Conservation (phyloP, 2,797 vertebrate genomes). For the Chanos chanos region DNA sequence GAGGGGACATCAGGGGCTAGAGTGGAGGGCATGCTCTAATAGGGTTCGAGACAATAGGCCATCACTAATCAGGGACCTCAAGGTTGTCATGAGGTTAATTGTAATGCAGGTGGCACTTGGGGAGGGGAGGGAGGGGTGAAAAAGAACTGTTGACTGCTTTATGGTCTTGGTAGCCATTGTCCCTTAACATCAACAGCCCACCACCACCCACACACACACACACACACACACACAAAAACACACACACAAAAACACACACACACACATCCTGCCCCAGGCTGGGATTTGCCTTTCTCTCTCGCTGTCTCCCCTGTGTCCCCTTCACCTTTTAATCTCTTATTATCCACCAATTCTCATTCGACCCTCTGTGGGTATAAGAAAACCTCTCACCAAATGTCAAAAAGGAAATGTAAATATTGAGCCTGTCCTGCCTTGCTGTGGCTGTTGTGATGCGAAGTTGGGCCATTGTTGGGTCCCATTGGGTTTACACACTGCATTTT, state of each 20-base stretch:
- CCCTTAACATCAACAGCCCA: constrained; percentile 84
- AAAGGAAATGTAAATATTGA: constrained; percentile 80
- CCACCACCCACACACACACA: no score
- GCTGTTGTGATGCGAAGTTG: constrained; percentile 72
- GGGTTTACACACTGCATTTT: constrained; percentile 61
- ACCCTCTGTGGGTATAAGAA: constrained; percentile 68
- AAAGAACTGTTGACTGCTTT: constrained; percentile 87
- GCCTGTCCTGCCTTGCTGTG: constrained; percentile 54
- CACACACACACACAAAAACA: no score
- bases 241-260: no score
- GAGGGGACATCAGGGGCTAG: constrained; percentile 57
- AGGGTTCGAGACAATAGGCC: constrained; percentile 85
- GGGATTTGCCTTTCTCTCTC: constrained; percentile 74
- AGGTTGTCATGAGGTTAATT: constrained; percentile 94
- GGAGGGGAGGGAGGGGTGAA: constrained; percentile 53
- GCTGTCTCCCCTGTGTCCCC: constrained; percentile 64
- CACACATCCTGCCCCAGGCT: constrained; percentile 83
- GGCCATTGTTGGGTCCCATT: constrained; percentile 59
- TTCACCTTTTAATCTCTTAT: constrained; percentile 82
- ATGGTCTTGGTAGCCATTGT: constrained; percentile 80
- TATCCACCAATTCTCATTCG: constrained; percentile 75
- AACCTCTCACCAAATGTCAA: constrained; percentile 68
- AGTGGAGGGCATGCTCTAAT: constrained; percentile 83
- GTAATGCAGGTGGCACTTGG: constrained; percentile 85
- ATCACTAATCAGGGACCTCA: constrained; percentile 93